A percentile compares a stretch with the other conserved stretches of the same genome.
phyloP scores from a whole-genome alignment of 2,888 invertebrate species.

The Glaucopsyche alexis region DNA sequence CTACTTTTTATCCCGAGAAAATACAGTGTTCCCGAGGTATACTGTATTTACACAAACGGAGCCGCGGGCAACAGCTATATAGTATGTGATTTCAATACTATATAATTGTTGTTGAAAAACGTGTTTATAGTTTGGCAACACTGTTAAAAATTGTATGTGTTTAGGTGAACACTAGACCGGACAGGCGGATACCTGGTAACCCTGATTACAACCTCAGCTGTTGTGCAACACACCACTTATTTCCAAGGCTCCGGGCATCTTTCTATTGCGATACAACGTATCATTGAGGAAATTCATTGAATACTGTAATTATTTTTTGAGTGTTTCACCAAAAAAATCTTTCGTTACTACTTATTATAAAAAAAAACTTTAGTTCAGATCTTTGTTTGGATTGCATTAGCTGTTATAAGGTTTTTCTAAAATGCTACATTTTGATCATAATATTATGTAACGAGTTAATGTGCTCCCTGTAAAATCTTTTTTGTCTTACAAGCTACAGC shows the following conservation, averaged over 20 bases:
- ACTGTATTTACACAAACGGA: too few relatives aligned
- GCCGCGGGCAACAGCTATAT: too few relatives aligned
- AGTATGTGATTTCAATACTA: neutral
- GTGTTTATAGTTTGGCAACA: neutral
- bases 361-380: too few relatives aligned
- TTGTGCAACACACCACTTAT: constrained; percentile 19
- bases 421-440: too few relatives aligned
- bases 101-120: neutral
- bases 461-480: too few relatives aligned
- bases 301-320: neutral
- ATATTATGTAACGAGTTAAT: too few relatives aligned
- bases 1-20: too few relatives aligned
- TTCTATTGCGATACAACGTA: constrained; percentile 26
- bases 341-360: too few relatives aligned
- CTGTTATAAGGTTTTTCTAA: too few relatives aligned
- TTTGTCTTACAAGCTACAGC: too few relatives aligned
- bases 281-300: constrained; percentile 27
- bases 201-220: constrained; percentile 22
- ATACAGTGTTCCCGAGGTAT: too few relatives aligned
- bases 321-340: neutral
- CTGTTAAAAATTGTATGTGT: constrained; percentile 11
- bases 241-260: constrained; percentile 20
- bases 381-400: too few relatives aligned
- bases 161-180: constrained; percentile 14
- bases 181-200: constrained; percentile 20